A percentile compares a stretch with the other conserved stretches of the same genome.
These are phyloP conservation scores for Muscicapa striata DNA, from an alignment of 2,797 vertebrate species.

Conservation along the genomic window DNA sequence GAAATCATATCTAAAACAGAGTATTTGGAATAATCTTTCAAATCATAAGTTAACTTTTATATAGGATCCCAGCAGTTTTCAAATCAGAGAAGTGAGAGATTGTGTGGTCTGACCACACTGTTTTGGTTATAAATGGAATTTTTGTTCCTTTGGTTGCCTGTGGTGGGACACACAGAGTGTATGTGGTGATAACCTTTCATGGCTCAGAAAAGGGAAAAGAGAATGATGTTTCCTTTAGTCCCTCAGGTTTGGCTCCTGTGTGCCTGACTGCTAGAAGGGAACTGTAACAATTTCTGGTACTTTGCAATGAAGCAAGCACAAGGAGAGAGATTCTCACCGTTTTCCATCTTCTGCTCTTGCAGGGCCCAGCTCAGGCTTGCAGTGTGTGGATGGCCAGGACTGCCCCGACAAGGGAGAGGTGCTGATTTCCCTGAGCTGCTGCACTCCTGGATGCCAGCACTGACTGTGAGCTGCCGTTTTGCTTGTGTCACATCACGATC, in stretches of 20 bases:
- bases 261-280: background rate
- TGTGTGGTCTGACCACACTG: background rate
- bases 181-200: background rate
- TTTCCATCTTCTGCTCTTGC: background rate
- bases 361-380: background rate
- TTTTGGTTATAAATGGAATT: too few relatives aligned
- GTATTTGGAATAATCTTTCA: background rate
- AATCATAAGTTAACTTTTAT: background rate
- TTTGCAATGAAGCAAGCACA: background rate
- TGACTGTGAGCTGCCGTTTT: background rate
- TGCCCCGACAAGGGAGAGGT: fast-evolving
- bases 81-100: background rate
- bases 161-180: background rate
- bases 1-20: background rate
- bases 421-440: background rate
- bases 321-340: background rate
- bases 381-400: background rate
- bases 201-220: background rate
- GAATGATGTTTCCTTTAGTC: fast-evolving
- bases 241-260: background rate
- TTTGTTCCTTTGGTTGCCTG: background rate
- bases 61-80: background rate
- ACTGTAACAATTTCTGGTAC: background rate
- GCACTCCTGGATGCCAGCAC: background rate
- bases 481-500: fast-evolving